Base-by-base conservation (phyloP, 1,140 invertebrate species). In the Drosophila parabipectinata region DNA sequence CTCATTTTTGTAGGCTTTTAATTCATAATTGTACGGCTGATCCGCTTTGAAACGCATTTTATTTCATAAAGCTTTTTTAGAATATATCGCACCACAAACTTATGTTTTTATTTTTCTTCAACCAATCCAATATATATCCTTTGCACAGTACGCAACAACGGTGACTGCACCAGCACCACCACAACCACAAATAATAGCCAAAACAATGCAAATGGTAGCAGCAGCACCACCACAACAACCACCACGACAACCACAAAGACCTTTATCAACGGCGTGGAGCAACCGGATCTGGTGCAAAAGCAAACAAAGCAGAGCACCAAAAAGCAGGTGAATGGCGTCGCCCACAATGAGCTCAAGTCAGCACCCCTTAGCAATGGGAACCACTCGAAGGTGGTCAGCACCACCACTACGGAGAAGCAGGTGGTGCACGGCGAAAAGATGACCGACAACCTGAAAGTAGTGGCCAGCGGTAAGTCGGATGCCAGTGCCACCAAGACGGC, bases 381-480 rank as follows among this genome's bases (percentile, higher is more conserved):
- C 45, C 68, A 56, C 7, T 39, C 55, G 1, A 72, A 64, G 21
- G 34, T 32, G 15, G 28, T 52, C 7, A 61, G 54, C 28, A 58
- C 57, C 44, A 72, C 56, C 10, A 62, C 63, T 3, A 48, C 60
- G 0, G 3, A 81, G 5, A 77, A 69, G 18, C 62, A 77, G 10
- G 21, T 72, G 28, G 39, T 26, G 10, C 72, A 84, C 8, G 83
- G 69, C 2, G 48, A 62, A 9, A 37, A 56, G 6, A 59, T 88
- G 51, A 62, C 12, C 7, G 80, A 69, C 47, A 82, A 67, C 44
- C 18, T 73, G 1, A 58, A 74, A 59, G 62, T 76, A 32, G 48
- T 50, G 10, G 75, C 75, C 47, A 73, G 73, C 4, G 72, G 85
- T 14, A 76, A 51, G 32, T 84, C 90, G 5, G 85, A 91, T 52